phyloP scores from a whole-genome alignment of 2,797 vertebrate genomes.

The Alectoris magna region DNA sequence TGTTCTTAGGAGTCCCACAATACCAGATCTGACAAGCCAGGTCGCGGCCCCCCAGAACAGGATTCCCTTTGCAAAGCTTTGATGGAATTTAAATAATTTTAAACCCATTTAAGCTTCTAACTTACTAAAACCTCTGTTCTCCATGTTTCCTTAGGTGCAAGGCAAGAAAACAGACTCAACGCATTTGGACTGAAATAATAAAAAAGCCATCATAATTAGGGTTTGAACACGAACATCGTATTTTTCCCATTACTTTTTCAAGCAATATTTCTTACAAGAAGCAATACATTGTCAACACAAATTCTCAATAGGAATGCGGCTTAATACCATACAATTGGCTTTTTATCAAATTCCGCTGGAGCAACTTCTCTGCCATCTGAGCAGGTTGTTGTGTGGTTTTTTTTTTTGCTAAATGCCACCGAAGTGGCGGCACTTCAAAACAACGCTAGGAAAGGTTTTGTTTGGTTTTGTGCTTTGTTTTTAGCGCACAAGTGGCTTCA shows the following conservation, averaged over 20 bases:
- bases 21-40: not conserved
- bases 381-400: conserved; percentile 36
- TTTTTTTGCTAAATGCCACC: conserved; percentile 76
- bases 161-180: not conserved
- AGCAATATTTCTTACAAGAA: conserved; percentile 55
- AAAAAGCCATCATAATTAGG: not conserved
- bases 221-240: not conserved
- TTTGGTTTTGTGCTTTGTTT: conserved; percentile 71
- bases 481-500: conserved; percentile 44
- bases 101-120: not conserved
- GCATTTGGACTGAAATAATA: not conserved
- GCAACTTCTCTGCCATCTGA: conserved; percentile 79
- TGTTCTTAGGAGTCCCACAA: not conserved
- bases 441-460: conserved; percentile 72
- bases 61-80: not conserved
- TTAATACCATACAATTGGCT: conserved; percentile 77
- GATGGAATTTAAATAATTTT: not conserved
- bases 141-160: not conserved
- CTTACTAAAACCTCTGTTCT: not conserved
- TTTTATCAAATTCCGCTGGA: conserved; percentile 76
- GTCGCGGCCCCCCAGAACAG: not conserved
- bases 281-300: conserved; percentile 72
- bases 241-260: conserved; percentile 39
- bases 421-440: conserved; percentile 79
- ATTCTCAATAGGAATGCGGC: conserved; percentile 74